These are phyloP conservation scores for Fregetta grallaria DNA, from an alignment of 2,113 vertebrate species.

Conservation along the genomic window DNA sequence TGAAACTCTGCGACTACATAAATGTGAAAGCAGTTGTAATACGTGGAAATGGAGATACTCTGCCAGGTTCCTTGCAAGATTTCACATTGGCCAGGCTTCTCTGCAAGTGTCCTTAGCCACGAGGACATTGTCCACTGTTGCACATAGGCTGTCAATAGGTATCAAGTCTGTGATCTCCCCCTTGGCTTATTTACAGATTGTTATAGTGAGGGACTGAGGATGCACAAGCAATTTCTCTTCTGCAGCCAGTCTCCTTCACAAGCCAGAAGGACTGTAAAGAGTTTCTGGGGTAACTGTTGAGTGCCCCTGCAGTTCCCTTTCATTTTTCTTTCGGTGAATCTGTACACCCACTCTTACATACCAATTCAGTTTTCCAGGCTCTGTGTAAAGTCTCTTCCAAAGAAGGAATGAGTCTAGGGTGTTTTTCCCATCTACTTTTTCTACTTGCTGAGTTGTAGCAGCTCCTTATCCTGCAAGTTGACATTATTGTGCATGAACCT, in stretches of 20 bases:
- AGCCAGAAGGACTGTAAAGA: neutral
- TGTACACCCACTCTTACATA: neutral
- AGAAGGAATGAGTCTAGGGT: neutral
- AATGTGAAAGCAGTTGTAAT: neutral
- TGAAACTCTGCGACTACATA: neutral
- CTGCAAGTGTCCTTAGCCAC: neutral
- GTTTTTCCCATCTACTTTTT: neutral
- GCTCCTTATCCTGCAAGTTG: neutral
- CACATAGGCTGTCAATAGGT: neutral
- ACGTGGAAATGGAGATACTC: neutral
- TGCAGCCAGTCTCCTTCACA: neutral
- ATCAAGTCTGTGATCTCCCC: neutral
- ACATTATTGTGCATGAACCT: rapidly evolving
- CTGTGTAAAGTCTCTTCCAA: neutral
- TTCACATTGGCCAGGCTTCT: neutral
- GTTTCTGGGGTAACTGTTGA: neutral
- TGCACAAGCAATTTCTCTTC: neutral
- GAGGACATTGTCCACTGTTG: neutral
- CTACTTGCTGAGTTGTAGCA: neutral
- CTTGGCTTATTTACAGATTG: neutral
- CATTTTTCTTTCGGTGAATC: neutral
- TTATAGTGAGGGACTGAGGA: neutral
- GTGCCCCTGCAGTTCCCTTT: neutral
- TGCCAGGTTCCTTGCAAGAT: neutral
- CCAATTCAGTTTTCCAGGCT: neutral